These are phyloP conservation scores for Aphis craccivora DNA, from an alignment of 1,140 invertebrate species.

Conservation along the genomic window DNA sequence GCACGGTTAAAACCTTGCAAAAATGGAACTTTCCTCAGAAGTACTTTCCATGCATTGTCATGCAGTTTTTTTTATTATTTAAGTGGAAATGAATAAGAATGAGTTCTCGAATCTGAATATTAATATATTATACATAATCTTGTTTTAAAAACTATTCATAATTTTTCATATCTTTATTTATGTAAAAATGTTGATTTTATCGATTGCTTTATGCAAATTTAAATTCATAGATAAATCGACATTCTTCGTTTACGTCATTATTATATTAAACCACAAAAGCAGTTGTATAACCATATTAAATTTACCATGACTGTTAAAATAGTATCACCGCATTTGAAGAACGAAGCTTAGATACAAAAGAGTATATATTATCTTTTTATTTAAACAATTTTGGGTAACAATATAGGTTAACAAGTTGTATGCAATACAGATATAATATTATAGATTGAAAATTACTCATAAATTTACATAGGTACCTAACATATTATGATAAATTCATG, in stretches of 20 bases:
- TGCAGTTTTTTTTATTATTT: constrained; percentile 16
- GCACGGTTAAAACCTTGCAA: constrained; percentile 12
- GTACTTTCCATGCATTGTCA: constrained; percentile 8
- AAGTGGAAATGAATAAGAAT: constrained; percentile 26
- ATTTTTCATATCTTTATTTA: constrained; percentile 12
- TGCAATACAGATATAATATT: not conserved
- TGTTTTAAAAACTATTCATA: constrained; percentile 43
- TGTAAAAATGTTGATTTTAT: constrained; percentile 28
- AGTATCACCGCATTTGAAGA: not conserved
- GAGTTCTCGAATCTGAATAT: constrained; percentile 18
- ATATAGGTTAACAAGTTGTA: not conserved
- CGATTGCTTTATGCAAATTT: not conserved
- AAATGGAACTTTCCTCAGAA: not conserved
- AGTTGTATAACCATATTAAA: not conserved
- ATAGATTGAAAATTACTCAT: not conserved
- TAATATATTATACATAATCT: constrained; percentile 10
- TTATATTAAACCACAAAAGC: not conserved
- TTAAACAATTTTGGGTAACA: not conserved
- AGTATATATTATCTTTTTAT: not conserved
- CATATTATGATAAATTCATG: too few relatives aligned
- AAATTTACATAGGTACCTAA: not conserved
- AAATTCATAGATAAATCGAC: not conserved
- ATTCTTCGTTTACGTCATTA: not conserved
- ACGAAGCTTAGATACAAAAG: not conserved
- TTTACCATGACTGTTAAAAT: not conserved